Conservation (phyloP, 2,113 vertebrate genomes). For the Okapia johnstoni region DNA sequence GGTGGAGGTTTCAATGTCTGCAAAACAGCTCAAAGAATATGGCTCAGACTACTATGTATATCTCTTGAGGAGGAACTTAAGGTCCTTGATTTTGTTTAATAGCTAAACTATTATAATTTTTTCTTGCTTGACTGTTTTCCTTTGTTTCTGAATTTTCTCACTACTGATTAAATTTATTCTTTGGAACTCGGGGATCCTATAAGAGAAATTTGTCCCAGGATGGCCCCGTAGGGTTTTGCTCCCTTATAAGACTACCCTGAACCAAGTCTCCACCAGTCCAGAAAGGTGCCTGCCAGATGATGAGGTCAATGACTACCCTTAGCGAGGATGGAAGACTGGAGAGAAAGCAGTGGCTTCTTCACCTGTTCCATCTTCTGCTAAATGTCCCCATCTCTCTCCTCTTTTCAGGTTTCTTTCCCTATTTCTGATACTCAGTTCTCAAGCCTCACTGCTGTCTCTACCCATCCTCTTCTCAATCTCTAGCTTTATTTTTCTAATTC, state of each 20-base stretch:
- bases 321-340: neutral
- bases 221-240: neutral
- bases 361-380: neutral
- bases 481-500: neutral
- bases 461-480: neutral
- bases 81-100: neutral
- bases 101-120: neutral
- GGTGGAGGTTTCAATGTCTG: neutral
- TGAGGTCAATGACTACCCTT: neutral
- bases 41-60: neutral
- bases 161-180: neutral
- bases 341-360: neutral
- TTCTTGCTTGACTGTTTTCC: neutral
- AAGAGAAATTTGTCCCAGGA: neutral
- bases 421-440: neutral
- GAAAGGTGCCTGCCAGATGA: neutral
- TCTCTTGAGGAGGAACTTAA: neutral
- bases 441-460: neutral
- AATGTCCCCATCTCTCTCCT: neutral
- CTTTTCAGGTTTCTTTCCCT: neutral
- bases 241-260: neutral
- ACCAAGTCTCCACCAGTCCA: neutral
- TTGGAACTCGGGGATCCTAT: neutral
- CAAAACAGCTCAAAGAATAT: neutral
- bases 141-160: neutral